Evolutionary conservation across 2,888 invertebrate genomes (phyloP), one percentile per base, ranked within the genome.

Genomic region (Rhodophaea formosa): DNA sequence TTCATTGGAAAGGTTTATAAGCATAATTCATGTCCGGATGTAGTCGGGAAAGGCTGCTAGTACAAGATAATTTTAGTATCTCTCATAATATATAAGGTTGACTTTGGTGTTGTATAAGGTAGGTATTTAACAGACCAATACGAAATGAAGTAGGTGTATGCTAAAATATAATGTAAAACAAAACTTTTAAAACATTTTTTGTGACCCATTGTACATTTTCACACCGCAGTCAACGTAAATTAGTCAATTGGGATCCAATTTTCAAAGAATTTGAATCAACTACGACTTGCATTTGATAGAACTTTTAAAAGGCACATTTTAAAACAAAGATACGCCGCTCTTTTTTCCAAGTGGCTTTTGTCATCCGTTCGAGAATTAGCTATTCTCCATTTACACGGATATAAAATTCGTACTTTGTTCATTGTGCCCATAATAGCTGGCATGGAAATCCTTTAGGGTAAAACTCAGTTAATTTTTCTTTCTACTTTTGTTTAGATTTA

Each of bases 201-300:
- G 3, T 12, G 10, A 8, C 35, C 35, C 3, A 10, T 12, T 39
- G 12, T 39, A 39, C 10, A 39, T 12, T 17, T 46, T 23, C 23
- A 0, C 32, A 32, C 14, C 14, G 15, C 47, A 49, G 30, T 15
- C 6, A 15, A 16, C 45, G 45, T 16, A 54, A n/a, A 45, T 32
- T 12, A 17, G 35, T n/a, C 14, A 15, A 45, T 46, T 45, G 45
- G 10, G 16, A 46, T 35, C 45, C 54, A 55, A 55, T 55, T 55
- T 55, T 55, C 54, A 46, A 45, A 32, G 45, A 55, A 55, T 55
- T 55, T 55, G 46, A 46, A 45, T 55, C 54, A 55, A 55, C 45
- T 55, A 55, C 35, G 17, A 35, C 30, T 3, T 43, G 45, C 54
- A 54, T 54, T 45, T 14, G 32, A 32, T 14, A 15, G 44, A 54